Conservation (phyloP, 1,140 invertebrate species). For the Belonocnema kinseyi region DNA sequence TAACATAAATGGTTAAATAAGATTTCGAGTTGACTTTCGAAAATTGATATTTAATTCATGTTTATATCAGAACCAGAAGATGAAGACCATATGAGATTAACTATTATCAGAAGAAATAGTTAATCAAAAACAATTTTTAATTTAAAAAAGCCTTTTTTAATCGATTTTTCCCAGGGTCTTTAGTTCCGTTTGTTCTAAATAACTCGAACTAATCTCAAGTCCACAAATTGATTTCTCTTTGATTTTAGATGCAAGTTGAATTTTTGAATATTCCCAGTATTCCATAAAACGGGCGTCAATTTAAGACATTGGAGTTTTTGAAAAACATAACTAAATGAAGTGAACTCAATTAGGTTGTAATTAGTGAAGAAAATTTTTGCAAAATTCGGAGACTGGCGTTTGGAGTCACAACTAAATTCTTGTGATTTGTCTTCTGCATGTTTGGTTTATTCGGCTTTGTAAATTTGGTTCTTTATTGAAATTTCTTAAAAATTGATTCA, state of each 20-base stretch:
- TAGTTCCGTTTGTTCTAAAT: too few relatives aligned
- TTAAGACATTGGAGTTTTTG: too few relatives aligned
- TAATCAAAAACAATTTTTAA: too few relatives aligned
- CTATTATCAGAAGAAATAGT: too few relatives aligned
- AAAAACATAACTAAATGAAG: not conserved
- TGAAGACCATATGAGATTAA: not conserved
- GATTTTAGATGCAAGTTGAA: too few relatives aligned
- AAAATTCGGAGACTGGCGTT: not conserved
- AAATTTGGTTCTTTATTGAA: not conserved
- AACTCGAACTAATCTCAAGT: too few relatives aligned
- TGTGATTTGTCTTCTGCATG: not conserved
- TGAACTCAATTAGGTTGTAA: not conserved
- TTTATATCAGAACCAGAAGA: not conserved
- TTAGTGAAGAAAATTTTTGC: conserved; percentile 3
- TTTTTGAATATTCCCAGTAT: too few relatives aligned
- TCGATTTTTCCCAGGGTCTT: too few relatives aligned
- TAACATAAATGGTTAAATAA: not conserved
- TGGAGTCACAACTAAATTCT: not conserved
- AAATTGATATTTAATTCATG: not conserved
- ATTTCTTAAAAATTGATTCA: not conserved
- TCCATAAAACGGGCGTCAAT: too few relatives aligned
- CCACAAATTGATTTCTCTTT: too few relatives aligned
- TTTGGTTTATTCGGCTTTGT: not conserved
- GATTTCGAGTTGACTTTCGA: not conserved
- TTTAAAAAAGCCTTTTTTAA: too few relatives aligned